These are phyloP conservation scores for Morpho achilles DNA, from an alignment of 2,888 invertebrate genomes.

Conservation along the genomic window DNA sequence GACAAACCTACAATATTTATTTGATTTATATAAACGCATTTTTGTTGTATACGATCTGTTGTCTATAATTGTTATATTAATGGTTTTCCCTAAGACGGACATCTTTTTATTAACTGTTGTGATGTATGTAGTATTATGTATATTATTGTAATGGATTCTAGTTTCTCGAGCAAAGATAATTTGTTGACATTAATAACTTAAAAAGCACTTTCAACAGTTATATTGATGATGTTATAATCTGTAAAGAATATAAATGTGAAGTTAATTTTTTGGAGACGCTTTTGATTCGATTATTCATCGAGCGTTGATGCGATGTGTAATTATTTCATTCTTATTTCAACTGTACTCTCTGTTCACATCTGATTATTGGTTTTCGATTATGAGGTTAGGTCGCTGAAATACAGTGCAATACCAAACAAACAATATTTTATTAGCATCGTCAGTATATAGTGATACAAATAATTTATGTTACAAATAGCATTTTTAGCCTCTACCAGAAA, in stretches of 20 bases:
- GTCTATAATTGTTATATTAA: not conserved
- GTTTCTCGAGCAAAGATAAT: not conserved
- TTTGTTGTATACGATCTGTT: not conserved
- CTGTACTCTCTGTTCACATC: slow-evolving; percentile 38
- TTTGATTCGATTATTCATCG: slow-evolving; percentile 68
- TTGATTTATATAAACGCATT: not conserved
- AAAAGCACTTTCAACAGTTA: slow-evolving; percentile 7
- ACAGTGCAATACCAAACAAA: too few relatives aligned
- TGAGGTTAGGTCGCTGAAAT: too few relatives aligned
- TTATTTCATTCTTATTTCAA: slow-evolving; percentile 71
- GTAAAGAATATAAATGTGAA: slow-evolving; percentile 61
- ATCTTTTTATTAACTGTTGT: too few relatives aligned
- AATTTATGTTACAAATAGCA: too few relatives aligned
- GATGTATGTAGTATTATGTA: too few relatives aligned
- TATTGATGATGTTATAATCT: slow-evolving; percentile 14
- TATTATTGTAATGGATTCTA: too few relatives aligned
- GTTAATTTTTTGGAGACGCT: slow-evolving; percentile 72
- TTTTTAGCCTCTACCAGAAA: too few relatives aligned
- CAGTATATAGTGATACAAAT: too few relatives aligned
- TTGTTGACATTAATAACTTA: slow-evolving; percentile 13
- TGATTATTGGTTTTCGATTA: not conserved
- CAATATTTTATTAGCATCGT: too few relatives aligned
- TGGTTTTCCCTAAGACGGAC: too few relatives aligned
- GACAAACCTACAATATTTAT: not conserved
- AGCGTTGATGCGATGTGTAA: slow-evolving; percentile 65